Evolutionary conservation across 1,140 invertebrate species (phyloP).

Genomic region (Ridgeia piscesae): DNA sequence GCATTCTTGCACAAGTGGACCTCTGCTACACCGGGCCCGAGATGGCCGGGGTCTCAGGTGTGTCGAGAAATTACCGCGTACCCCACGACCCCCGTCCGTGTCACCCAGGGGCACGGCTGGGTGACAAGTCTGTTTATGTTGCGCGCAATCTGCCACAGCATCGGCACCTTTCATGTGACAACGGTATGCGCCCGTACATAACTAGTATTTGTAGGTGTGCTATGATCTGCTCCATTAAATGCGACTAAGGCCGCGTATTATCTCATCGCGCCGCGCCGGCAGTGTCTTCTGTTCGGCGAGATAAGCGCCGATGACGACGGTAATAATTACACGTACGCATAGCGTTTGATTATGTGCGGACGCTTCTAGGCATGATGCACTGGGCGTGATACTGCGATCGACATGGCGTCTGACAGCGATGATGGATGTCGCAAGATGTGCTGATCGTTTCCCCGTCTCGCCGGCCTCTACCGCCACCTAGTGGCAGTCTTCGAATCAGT

Average conservation of each 20-base stretch:
- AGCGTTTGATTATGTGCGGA: neutral
- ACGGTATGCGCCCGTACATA: neutral
- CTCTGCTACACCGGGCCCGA: neutral
- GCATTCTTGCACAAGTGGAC: neutral
- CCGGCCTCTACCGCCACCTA: neutral
- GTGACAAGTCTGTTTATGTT: neutral
- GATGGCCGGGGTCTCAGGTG: neutral
- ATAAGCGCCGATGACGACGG: neutral
- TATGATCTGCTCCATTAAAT: neutral
- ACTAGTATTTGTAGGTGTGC: neutral
- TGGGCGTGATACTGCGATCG: neutral
- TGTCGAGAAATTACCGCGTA: neutral
- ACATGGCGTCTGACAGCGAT: neutral
- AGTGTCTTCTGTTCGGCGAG: neutral
- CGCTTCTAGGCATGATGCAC: neutral
- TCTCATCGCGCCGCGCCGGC: neutral
- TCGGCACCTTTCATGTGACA: neutral
- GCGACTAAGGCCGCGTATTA: neutral
- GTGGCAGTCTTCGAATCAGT: neutral
- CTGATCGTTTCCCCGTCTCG: neutral
- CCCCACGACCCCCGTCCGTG: neutral
- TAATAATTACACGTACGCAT: neutral
- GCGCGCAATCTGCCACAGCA: neutral
- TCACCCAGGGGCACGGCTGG: neutral
- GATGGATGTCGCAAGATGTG: neutral